Evolutionary conservation across 2,113 vertebrate genomes (phyloP).

Genomic region (Seriola dumerili): DNA sequence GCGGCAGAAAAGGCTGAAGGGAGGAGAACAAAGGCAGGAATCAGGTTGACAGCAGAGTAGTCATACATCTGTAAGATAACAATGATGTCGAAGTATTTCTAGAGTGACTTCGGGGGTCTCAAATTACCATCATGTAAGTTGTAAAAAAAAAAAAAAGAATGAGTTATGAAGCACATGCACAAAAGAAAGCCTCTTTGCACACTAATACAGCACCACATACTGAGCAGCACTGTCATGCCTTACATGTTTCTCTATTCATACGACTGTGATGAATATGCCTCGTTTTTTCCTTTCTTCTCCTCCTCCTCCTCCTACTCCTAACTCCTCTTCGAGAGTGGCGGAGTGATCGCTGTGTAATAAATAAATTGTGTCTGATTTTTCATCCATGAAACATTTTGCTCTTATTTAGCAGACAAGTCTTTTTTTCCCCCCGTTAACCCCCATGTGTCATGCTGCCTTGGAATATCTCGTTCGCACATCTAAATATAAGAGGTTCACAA

Average conservation of each 20-base stretch:
- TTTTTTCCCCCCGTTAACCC: conserved; percentile 1
- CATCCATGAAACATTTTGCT: conserved; percentile 43
- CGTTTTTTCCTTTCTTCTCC: conserved; percentile 27
- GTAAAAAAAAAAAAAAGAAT: conserved; percentile 21
- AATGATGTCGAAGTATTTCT: conserved; percentile 24
- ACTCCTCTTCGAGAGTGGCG: neutral
- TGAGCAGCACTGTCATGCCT: conserved; percentile 35
- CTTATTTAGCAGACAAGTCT: conserved; percentile 18
- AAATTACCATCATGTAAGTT: conserved; percentile 52
- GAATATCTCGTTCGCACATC: neutral
- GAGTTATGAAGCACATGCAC: conserved; percentile 44
- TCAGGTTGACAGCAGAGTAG: conserved; percentile 44
- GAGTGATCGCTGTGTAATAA: conserved; percentile 34
- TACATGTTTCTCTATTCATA: conserved; percentile 54
- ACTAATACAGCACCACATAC: conserved; percentile 42
- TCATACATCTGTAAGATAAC: conserved; percentile 55
- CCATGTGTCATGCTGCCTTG: neutral
- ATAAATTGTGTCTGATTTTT: conserved; percentile 44
- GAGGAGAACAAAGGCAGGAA: conserved; percentile 57
- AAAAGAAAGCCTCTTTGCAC: conserved; percentile 58
- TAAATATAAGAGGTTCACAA: neutral
- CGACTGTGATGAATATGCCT: conserved; percentile 49
- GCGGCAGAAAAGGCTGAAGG: conserved; percentile 39
- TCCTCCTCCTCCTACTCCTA: neutral
- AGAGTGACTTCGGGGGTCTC: conserved; percentile 35